These are phyloP conservation scores for Chrysomallon squamiferum DNA, from an alignment of 1,140 invertebrate genomes.

Conservation along the genomic window DNA sequence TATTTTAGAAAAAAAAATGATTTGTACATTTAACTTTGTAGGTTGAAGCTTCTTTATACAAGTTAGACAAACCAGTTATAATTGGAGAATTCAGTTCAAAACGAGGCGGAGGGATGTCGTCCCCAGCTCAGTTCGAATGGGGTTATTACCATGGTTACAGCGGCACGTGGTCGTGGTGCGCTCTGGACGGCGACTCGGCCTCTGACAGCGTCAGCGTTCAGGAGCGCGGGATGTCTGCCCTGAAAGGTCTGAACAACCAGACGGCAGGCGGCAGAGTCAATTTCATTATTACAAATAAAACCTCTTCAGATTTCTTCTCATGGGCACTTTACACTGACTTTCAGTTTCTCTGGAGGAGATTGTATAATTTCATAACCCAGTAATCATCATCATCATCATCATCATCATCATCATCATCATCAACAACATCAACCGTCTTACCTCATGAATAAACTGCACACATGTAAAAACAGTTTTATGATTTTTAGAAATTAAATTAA, in stretches of 20 bases:
- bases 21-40: too few species aligned
- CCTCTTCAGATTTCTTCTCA: too few species aligned
- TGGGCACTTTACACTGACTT: too few species aligned
- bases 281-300: constrained; percentile 9
- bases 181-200: constrained; percentile 39
- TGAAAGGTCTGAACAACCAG: constrained; percentile 31
- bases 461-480: too few species aligned
- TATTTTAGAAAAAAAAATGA: too few species aligned
- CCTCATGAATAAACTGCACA: too few species aligned
- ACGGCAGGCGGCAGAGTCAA: constrained; percentile 24
- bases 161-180: constrained; percentile 56
- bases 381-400: too few species aligned
- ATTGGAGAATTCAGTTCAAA: constrained; percentile 58
- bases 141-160: constrained; percentile 56
- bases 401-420: too few species aligned
- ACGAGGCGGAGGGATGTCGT: constrained; percentile 41
- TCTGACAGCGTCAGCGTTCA: constrained; percentile 42
- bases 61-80: constrained; percentile 52
- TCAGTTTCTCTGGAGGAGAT: too few species aligned
- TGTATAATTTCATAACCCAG: too few species aligned
- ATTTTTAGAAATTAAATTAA: too few species aligned
- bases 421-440: too few species aligned
- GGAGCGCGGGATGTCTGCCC: constrained; percentile 35
- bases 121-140: constrained; percentile 44
- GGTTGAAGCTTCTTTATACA: constrained; percentile 21